Percentiles rank a stretch among this genome's conserved stretches.
These are phyloP conservation scores for Jaculus jaculus DNA, from an alignment of 2,113 vertebrate genomes.

Conservation along the genomic window DNA sequence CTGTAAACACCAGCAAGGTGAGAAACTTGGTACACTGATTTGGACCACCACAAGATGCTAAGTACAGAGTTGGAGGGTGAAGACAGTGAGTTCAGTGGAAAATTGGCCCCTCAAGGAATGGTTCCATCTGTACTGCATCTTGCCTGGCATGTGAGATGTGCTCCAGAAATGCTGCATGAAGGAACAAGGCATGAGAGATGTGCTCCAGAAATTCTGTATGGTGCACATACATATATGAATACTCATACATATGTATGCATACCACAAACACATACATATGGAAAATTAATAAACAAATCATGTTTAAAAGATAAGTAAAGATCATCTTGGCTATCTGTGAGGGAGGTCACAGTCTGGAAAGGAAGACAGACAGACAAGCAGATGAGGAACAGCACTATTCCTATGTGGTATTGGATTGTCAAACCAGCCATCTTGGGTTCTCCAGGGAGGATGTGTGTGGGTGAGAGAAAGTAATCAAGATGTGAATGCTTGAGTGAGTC, in stretches of 20 bases:
- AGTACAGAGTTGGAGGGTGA: background rate
- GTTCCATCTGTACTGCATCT: background rate
- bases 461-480: background rate
- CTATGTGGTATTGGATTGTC: rapidly evolving
- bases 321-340: background rate
- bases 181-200: background rate
- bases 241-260: too few species aligned
- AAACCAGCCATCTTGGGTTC: background rate
- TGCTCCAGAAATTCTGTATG: background rate
- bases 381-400: background rate
- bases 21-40: background rate
- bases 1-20: background rate
- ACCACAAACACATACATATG: background rate
- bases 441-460: background rate
- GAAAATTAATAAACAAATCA: too few species aligned
- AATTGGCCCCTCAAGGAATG: background rate
- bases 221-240: too few species aligned
- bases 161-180: background rate
- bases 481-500: background rate
- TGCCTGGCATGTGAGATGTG: background rate
- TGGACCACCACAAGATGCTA: background rate
- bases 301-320: background rate
- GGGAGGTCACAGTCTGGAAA: background rate
- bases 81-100: background rate
- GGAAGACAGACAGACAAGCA: background rate